Evolutionary conservation across 2,113 vertebrate species (phyloP), one percentile per base, ranked within the genome.

Genomic region (Micronycteris hirsuta): DNA sequence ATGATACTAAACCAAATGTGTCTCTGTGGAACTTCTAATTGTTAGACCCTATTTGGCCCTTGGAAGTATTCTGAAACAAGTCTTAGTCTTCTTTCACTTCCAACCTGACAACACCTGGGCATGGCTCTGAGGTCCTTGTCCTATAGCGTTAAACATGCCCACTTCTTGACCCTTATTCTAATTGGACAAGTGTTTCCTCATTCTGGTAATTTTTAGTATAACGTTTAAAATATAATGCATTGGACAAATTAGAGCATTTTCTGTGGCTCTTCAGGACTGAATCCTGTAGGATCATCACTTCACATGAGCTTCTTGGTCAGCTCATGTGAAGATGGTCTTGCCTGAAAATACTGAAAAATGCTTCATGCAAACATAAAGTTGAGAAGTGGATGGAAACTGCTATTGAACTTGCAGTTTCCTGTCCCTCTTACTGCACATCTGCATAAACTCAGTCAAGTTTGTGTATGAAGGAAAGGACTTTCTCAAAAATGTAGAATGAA

Each of bases 221-320:
- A 38, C 31, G 68, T 86, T 91, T 33, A 56, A 70, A 41, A 13
- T 45, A 45, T 4, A 6, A 11, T 54, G 4, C 1, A 1, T 68
- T 49, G 11, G 13, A 71, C 12, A 61, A 68, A 68, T 54, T 10
- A 86, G 33, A 45, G 7, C 16, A 17, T 65, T 67, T 70, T 3
- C 9, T 11, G 1, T 43, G 43, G 1, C 9, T 77, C 5, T 16
- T 17, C 17, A 9, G 20, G 2, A 2, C 28, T 33, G 38, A 24
- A 26, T 63, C 11, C 56, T 31, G 10, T 38, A n/a, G 43, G 36
- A 22, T 38, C 28, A 24, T 56, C 4, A 38, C 49, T 81, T 82
- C 8, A 4, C 26, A n/a, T 80, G 24, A 65, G 9, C 26, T 70
- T 4, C 16, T 77, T 38, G 24, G 12, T 63, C 13, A 89, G 20